Evolutionary conservation across 2,797 vertebrate species (phyloP), one percentile per base, ranked within the genome.

Genomic region (Kryptolebias ocellatus): DNA sequence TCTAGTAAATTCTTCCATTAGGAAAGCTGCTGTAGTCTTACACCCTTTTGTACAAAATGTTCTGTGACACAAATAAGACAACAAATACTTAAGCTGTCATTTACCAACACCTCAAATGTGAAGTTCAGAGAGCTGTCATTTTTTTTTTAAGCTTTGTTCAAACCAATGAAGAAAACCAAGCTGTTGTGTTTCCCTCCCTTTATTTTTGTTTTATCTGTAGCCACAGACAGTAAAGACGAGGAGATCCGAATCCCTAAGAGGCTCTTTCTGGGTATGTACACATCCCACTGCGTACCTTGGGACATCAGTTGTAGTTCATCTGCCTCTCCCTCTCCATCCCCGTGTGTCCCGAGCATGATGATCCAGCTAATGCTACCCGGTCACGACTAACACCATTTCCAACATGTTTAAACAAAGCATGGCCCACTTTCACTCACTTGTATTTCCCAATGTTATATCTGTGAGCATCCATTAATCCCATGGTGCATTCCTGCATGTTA

Each of bases 211-310:
- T 74, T 64, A 85, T 90, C 90, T 90, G 86, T 95, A 95, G 96
- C 95, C 53, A 93, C 96, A 96, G 97, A 97, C 94, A 95, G 90
- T 97, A 97, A 98, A 93, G 97, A 98, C 70, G 97, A 97, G 94
- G 97, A 97, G 90, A 77, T 95, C 95, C 96, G 94, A 95, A 90
- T 91, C 86, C 94, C 95, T 90, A 95, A 94, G 95, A 95, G 94
- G 92, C 92, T 95, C 83, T 97, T 94, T 96, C 92, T 97, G 93
- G 97, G 97, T 98, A 98, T 61, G 97, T 98, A 98, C 93, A 85
- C 68, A 78, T 54, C 76, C 44, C 28, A 50, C 80, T 75, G 83
- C 90, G 78, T 84, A 75, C 78, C 80, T 73, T 85, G 67, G 79
- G 88, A 65, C 86, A 74, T 87, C 77, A 66, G 78, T 57, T 28